Evolutionary conservation across 2,888 invertebrate genomes (phyloP), one percentile per base, ranked within the genome.

Genomic region (Xiphydria camelus): DNA sequence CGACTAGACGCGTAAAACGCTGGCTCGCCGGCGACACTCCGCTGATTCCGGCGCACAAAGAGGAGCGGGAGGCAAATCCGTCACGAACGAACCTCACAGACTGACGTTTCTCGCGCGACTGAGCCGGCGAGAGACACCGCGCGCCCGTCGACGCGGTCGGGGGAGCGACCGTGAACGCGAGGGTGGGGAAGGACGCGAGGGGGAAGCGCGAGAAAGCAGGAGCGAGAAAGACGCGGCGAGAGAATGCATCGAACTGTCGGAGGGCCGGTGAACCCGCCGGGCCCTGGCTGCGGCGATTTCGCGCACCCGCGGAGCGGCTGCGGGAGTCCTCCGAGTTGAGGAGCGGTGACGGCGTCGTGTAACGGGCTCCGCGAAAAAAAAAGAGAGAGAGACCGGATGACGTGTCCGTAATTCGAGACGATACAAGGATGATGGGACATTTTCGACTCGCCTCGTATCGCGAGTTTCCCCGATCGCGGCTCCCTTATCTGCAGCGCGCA

Each of bases 51-150:
- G 15, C 29, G 14, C 26, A 29, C 29, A 29, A 29, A 29, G 29
- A 29, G 29, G 15, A 29, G 29, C 12, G 29, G 15, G 15, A 29
- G 15, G 9, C 29, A 29, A 29, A 14, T n/a, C 29, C 37, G 32
- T n/a, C 32, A 9, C 5, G 15, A 32, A 9, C 31, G 25, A 37
- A 23, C 21, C 21, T 20, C 14, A 22, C 37, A 22, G 23, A 10
- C 9, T 22, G 15, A 37, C 37, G 37, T 15, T 23, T 15, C 15
- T 37, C 37, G 37, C 37, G 37, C 19, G 22, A 37, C 37, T 37
- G 25, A 37, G 22, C 29, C 29, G 29, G 29, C 12, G 29, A 29
- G 29, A 15, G 15, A 9, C 6, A 29, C 29, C 15, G 14, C 14
- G 12, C 29, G 29, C 29, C 14, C 12, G 29, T 29, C 29, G 14